Conservation (phyloP, 2,888 invertebrate genomes). For the Notocelia uddmanniana region DNA sequence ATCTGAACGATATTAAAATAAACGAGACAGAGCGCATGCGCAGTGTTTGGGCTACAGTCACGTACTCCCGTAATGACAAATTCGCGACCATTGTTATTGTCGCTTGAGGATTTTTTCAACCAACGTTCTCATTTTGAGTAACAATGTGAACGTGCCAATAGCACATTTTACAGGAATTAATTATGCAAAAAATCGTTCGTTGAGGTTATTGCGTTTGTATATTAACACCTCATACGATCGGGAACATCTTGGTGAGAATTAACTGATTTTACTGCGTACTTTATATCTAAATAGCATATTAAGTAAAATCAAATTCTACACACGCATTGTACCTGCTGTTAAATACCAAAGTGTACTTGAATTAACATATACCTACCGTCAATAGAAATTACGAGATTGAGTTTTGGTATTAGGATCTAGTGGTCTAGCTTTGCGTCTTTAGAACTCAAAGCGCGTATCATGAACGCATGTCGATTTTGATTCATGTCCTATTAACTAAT, state of each 20-base stretch:
- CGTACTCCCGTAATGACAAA: constrained; percentile 80
- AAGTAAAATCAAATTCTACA: neutral
- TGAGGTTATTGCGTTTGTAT: constrained; percentile 37
- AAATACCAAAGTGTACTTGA: constrained; percentile 24
- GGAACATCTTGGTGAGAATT: constrained; percentile 23
- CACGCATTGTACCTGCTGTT: neutral
- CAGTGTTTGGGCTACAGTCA: constrained; percentile 75
- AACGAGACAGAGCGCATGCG: constrained; percentile 64
- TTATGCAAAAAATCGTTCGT: constrained; percentile 64
- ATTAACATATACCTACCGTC: constrained; percentile 10
- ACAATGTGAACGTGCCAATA: constrained; percentile 79
- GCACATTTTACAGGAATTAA: constrained; percentile 72
- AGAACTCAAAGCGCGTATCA: constrained; percentile 5
- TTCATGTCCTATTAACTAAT: constrained; percentile 19
- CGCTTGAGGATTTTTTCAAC: constrained; percentile 73
- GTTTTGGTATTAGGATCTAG: constrained; percentile 15
- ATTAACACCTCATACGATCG: constrained; percentile 40
- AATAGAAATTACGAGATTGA: constrained; percentile 12
- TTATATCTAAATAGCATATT: neutral
- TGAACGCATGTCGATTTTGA: constrained; percentile 18
- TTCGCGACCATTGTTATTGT: constrained; percentile 77
- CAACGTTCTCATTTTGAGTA: constrained; percentile 76
- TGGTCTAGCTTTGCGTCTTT: constrained; percentile 19
- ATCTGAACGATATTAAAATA: constrained; percentile 77
- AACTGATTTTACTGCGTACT: neutral